Evolutionary conservation across 37 sponge, comb jelly and placozoan species (phyloP), one percentile per base, ranked within the genome.

Genomic region (Corticium candelabrum): DNA sequence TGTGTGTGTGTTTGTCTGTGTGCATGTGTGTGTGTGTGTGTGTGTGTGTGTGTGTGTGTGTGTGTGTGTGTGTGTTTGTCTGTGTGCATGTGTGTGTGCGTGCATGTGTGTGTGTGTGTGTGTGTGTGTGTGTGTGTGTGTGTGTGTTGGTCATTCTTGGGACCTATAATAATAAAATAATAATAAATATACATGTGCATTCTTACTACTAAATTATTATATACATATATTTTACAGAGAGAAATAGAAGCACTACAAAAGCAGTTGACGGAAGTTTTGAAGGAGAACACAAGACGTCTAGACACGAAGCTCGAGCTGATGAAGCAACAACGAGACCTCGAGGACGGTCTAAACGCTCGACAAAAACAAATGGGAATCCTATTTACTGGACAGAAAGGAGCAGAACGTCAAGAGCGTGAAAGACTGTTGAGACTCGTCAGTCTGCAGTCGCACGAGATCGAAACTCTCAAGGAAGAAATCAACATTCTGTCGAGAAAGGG

Each of bases 401-500:
- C 68, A n/a, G 89, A 85, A 39, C 43, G 70, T 1, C 79, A 83
- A 7, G 96, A 95, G 84, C 78, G 81, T 57, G 75, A 81, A 79
- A 41, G 88, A 38, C 84, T 95, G 32, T 15, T 74, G 21, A 78
- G 86, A 40, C 69, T 96, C 30, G 82, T 93, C 1, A 68, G 82
- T 3, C 41, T 91, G 35, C 98, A 96, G 68, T 76, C 86, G 0
- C 70, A 74, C 40, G 95, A 96, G 67, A 83, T 96, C 29, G 84
- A 89, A 38, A 81, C 84, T 35, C 69, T 96, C 38, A 83, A 85
- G 77, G 88, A 83, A 27, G 98, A 94, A 73, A 94, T 96, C 56
- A 72, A 80, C 32, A 40, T 83, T 0, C 90, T 96, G 29, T 87
- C 84, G 1, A 76, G 68, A 27, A 96, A 96, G 68, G 96, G 90